These are phyloP conservation scores for Psammodynastes pulverulentus DNA, from an alignment of 2,113 vertebrate genomes.

Conservation along the genomic window DNA sequence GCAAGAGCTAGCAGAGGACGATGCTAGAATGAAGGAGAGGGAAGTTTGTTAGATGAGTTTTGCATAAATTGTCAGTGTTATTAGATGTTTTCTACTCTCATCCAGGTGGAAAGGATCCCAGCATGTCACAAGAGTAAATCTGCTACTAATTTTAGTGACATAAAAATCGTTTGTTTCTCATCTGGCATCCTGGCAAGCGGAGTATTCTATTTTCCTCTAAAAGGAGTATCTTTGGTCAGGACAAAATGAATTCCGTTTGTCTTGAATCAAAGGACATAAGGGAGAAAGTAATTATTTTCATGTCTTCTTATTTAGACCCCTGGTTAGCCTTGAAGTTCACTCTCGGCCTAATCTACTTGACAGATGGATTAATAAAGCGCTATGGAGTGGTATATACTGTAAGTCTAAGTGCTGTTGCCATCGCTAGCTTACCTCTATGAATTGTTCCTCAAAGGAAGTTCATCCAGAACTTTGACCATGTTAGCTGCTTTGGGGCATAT, in stretches of 20 bases:
- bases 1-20: neutral
- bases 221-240: neutral
- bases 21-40: neutral
- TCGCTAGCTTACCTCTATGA: neutral
- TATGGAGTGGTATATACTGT: no score
- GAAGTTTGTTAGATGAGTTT: no score
- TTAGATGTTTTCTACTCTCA: no score
- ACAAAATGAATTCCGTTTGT: neutral
- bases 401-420: no score
- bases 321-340: neutral
- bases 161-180: neutral
- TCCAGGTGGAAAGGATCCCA: constrained; percentile 22
- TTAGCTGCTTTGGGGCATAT: neutral
- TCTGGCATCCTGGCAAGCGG: constrained; percentile 16
- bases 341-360: neutral
- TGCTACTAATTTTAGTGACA: constrained; percentile 45
- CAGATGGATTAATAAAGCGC: neutral
- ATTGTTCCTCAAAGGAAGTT: neutral
- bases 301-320: neutral
- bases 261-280: neutral
- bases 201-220: neutral
- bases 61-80: no score
- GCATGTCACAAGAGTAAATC: constrained; percentile 24
- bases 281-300: neutral
- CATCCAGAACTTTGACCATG: neutral